A percentile compares a stretch with the other conserved stretches of the same genome.
phyloP scores from a whole-genome alignment of 2,797 vertebrate genomes.

The Catharus ustulatus region DNA sequence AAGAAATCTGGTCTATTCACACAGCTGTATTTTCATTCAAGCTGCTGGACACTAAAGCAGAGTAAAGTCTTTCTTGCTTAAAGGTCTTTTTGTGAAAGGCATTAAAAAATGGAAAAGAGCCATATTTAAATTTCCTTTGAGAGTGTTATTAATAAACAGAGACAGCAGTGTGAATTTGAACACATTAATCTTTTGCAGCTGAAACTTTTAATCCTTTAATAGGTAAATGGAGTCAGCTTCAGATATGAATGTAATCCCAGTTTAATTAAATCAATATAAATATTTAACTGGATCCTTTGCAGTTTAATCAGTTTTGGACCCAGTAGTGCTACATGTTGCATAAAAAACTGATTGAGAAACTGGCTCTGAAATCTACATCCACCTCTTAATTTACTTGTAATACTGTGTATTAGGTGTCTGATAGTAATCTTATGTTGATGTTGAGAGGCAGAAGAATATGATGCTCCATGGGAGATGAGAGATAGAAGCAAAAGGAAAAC shows the following conservation, averaged over 20 bases:
- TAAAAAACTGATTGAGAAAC: background rate
- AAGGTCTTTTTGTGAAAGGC: background rate
- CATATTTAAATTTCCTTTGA: background rate
- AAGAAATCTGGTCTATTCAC: background rate
- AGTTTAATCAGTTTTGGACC: background rate
- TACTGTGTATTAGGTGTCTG: background rate
- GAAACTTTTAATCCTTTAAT: background rate
- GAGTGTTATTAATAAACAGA: background rate
- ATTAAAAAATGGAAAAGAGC: background rate
- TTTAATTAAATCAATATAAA: slow-evolving; percentile 5
- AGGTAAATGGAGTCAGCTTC: background rate
- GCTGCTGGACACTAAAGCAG: background rate
- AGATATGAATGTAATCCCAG: background rate
- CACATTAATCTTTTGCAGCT: background rate
- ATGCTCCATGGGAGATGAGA: background rate
- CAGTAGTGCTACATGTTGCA: background rate
- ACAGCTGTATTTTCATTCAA: background rate
- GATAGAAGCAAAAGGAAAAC: background rate
- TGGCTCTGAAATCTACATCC: background rate
- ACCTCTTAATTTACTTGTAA: background rate
- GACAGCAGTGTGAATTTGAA: background rate
- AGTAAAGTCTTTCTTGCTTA: background rate
- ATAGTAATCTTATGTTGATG: background rate
- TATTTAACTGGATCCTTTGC: background rate
- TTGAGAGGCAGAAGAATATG: background rate